Evolutionary conservation across 2,113 vertebrate species (phyloP), one percentile per base, ranked within the genome.

Genomic region (Platichthys flesus): DNA sequence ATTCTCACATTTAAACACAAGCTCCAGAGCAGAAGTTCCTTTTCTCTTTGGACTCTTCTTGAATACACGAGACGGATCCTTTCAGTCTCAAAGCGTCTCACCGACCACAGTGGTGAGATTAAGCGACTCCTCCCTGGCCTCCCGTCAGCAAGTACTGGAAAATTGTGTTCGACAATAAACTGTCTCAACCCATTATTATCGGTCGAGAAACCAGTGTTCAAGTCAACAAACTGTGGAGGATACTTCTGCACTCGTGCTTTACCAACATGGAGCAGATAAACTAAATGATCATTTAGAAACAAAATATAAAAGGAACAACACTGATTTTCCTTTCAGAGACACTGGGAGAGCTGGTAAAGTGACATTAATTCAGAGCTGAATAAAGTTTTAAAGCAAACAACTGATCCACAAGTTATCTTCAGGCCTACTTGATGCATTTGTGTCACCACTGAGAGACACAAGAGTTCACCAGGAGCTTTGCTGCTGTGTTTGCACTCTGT

Each of bases 21-120:
- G 49, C 18, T 51, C 49, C 6, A 1, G 31, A 31, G 31, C 31
- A 31, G 31, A 31, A 31, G 6, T 31, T 7, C 1, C 1, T 7
- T 7, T 31, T 31, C 59, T 59, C 26, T 76, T 9, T 12, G 20
- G 68, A 42, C 1, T 47, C 28, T 9, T 71, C 58, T 54, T 55
- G n/a, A 51, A 76, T 15, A 69, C 42, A 62, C n/a, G 14, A 74
- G 21, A 74, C 37, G 42, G 60, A 49, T 71, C n/a, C 42, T 74
- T 68, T 66, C 67, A 63, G 37, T 26, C 55, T 37, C 7, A 10
- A 83, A 71, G 85, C 69, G 85, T 87, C 83, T 73, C 76, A 15
- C 37, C 68, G 73, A 89, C 85, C 86, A 74, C 82, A 71, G 78
- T 63, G 79, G 74, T 75, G 71, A 55, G 72, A 82, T 75, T 87